Conservation (phyloP, 1,140 invertebrate genomes). For the Episyrphus balteatus region DNA sequence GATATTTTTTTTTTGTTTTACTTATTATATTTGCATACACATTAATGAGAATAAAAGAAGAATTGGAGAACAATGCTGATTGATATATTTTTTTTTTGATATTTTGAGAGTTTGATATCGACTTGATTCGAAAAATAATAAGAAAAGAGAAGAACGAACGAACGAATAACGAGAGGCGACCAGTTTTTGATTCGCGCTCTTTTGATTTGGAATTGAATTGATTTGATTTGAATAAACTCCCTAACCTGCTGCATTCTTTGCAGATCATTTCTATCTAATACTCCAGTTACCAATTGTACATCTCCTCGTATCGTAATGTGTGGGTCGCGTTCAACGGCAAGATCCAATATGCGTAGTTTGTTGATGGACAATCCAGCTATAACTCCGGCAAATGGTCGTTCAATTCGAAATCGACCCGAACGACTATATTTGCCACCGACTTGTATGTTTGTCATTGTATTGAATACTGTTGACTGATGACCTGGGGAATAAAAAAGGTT, state of each 20-base stretch:
- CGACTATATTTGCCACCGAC: constrained; percentile 79
- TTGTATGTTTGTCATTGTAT: constrained; percentile 79
- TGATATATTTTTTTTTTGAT: neutral
- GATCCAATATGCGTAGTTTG: constrained; percentile 69
- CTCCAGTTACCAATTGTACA: constrained; percentile 58
- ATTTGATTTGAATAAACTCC: constrained; percentile 37
- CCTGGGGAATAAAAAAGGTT: constrained; percentile 42
- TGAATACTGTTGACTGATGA: constrained; percentile 80
- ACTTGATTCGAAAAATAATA: neutral
- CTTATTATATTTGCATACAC: too few species aligned
- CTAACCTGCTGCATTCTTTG: constrained; percentile 72
- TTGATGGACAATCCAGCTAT: constrained; percentile 83
- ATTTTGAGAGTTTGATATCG: neutral
- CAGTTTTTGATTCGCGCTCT: too few species aligned
- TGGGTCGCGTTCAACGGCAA: constrained; percentile 69
- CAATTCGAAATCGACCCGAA: constrained; percentile 56
- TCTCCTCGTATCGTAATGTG: constrained; percentile 61
- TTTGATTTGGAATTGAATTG: constrained; percentile 15
- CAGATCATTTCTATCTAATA: constrained; percentile 60
- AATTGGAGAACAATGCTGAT: neutral
- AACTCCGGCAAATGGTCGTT: constrained; percentile 71
- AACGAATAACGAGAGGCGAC: too few species aligned
- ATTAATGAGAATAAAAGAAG: neutral
- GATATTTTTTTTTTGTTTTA: too few species aligned
- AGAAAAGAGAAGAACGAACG: neutral